A percentile compares a stretch with the other conserved stretches of the same genome.
Evolutionary conservation across 2,888 invertebrate species (phyloP).

Genomic region (Schrankia costaestrigalis): DNA sequence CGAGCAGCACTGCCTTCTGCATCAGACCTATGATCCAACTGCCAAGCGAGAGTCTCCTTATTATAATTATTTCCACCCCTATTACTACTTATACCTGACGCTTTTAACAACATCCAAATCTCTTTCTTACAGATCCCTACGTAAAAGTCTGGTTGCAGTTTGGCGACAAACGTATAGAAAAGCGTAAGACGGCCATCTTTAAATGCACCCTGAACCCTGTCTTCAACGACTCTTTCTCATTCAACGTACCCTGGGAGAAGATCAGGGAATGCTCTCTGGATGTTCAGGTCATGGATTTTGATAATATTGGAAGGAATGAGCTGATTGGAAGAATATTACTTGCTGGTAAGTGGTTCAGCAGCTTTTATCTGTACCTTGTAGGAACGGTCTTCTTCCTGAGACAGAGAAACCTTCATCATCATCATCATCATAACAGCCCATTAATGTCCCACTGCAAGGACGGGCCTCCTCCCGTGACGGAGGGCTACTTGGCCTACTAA

Average conservation of each 20-base stretch:
- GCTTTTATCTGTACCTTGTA: too few species aligned
- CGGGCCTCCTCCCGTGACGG: too few species aligned
- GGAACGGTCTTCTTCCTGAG: too few species aligned
- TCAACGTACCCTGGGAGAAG: conserved; percentile 98
- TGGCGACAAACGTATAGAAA: conserved; percentile 96
- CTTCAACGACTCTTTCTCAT: conserved; percentile 97
- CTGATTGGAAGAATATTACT: conserved; percentile 95
- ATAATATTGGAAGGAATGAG: conserved; percentile 96
- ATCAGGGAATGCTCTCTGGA: conserved; percentile 96
- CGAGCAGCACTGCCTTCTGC: too few species aligned
- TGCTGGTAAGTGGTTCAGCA: conserved; percentile 89
- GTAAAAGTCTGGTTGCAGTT: conserved; percentile 99
- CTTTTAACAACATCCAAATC: background rate
- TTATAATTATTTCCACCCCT: background rate
- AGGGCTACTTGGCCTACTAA: too few species aligned
- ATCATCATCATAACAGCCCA: too few species aligned
- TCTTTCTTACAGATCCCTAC: conserved; percentile 89
- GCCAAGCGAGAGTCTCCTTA: too few species aligned
- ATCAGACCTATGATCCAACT: too few species aligned
- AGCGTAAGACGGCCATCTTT: conserved; percentile 96
- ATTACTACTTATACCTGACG: background rate
- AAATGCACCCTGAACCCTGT: conserved; percentile 97
- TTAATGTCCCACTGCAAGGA: too few species aligned
- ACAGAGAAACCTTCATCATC: too few species aligned
- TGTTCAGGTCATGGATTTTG: conserved; percentile 97